Evolutionary conservation across 1,140 invertebrate genomes (phyloP).

Genomic region (Hypsibius dujardini): DNA sequence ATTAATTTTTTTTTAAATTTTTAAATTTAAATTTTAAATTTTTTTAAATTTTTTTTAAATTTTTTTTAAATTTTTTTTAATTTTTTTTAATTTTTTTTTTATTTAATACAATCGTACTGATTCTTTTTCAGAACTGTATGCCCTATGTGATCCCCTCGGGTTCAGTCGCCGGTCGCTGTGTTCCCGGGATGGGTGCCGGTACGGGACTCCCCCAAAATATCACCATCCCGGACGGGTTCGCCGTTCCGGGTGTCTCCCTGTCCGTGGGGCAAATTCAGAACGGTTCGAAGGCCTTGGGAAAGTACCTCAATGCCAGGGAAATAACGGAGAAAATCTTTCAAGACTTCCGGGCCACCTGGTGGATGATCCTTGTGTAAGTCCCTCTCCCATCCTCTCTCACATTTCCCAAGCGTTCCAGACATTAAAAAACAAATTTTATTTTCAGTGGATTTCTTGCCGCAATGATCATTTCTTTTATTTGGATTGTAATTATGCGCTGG

Average conservation of each 20-base stretch:
- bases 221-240: too few species aligned
- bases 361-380: conserved; percentile 43
- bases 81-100: too few species aligned
- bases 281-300: neutral
- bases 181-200: too few species aligned
- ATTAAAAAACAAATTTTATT: too few species aligned
- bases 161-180: neutral
- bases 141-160: neutral
- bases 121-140: too few species aligned
- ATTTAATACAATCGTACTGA: too few species aligned
- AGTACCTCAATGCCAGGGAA: neutral
- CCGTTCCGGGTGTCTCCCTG: neutral
- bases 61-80: too few species aligned
- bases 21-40: too few species aligned
- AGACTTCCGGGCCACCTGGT: conserved; percentile 51
- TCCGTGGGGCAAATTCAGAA: neutral
- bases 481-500: conserved; percentile 71
- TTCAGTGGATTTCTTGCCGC: conserved; percentile 42
- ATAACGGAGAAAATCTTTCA: conserved; percentile 45
- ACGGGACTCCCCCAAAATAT: too few species aligned
- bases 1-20: too few species aligned
- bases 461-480: conserved; percentile 56
- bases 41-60: too few species aligned
- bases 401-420: conserved; percentile 14
- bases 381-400: conserved; percentile 22